Conservation (phyloP, 2,888 invertebrate species). For the Branchipolynoe longqiensis region DNA sequence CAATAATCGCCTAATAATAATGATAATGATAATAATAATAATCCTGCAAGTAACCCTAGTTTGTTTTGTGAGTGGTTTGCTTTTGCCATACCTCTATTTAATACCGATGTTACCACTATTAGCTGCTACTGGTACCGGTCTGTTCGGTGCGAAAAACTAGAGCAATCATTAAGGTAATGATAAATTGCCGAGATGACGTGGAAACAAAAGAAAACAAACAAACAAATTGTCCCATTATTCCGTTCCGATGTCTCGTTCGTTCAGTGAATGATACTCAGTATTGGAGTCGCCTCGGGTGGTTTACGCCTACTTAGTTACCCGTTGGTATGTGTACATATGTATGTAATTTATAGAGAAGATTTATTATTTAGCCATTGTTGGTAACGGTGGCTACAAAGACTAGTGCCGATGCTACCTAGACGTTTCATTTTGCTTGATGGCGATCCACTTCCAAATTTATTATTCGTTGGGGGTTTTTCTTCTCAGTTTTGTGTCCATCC, state of each 20-base stretch:
- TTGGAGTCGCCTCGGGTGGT: slow-evolving; percentile 6
- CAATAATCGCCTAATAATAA: no score
- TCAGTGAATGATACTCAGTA: slow-evolving; percentile 35
- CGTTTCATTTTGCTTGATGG: not conserved
- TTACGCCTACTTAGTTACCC: not conserved
- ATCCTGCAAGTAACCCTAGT: slow-evolving; percentile 1
- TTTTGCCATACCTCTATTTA: slow-evolving; percentile 25
- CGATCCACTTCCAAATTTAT: slow-evolving; percentile 3
- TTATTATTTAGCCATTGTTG: no score
- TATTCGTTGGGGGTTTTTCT: not conserved
- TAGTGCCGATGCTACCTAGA: no score
- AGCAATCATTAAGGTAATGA: not conserved
- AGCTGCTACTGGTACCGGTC: not conserved
- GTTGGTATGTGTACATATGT: not conserved
- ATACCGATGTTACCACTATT: not conserved
- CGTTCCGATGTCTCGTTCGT: not conserved
- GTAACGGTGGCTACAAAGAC: no score
- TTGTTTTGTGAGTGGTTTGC: slow-evolving; percentile 47
- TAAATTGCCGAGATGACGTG: not conserved
- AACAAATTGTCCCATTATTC: slow-evolving; percentile 23
- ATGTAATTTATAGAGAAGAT: slow-evolving; percentile 32
- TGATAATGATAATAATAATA: no score
- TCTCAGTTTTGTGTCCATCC: not conserved
- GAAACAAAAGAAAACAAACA: not conserved
- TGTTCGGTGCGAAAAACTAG: not conserved